Conservation (phyloP, 1,140 invertebrate species). For the Sitophilus oryzae region DNA sequence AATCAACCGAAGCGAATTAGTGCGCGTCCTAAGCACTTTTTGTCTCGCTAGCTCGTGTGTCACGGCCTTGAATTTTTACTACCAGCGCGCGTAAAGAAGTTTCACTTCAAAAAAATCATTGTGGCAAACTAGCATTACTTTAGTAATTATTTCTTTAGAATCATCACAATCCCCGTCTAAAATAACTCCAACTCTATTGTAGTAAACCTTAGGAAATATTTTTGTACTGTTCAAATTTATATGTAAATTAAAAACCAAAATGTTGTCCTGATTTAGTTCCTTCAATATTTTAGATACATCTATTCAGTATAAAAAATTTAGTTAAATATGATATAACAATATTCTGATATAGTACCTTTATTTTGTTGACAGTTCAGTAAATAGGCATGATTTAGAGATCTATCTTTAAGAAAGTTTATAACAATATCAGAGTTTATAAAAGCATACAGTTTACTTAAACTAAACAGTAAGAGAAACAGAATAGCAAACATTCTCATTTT, state of each 20-base stretch:
- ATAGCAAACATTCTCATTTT: too few species aligned
- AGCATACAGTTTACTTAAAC: too few species aligned
- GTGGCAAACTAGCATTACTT: too few species aligned
- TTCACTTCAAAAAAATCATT: too few species aligned
- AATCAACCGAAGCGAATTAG: too few species aligned
- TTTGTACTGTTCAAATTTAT: neutral
- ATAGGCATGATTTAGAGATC: neutral
- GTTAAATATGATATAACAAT: neutral
- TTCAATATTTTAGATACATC: too few species aligned
- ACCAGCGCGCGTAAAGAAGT: too few species aligned
- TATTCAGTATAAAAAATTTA: neutral
- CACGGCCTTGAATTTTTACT: too few species aligned
- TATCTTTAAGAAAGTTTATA: neutral
- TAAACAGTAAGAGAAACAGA: too few species aligned
- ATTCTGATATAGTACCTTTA: neutral
- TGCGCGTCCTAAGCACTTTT: too few species aligned
- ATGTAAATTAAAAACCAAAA: neutral
- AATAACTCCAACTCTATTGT: constrained; percentile 3
- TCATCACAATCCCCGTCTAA: constrained; percentile 3
- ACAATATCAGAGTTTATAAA: neutral
- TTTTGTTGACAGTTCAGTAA: neutral
- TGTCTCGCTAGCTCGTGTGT: too few species aligned
- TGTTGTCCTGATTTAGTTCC: neutral
- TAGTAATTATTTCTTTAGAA: neutral
- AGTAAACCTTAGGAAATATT: neutral